Percentiles rank a stretch among this genome's conserved stretches.
phyloP scores from a whole-genome alignment of 2,888 invertebrate genomes.

The Selenia dentaria region DNA sequence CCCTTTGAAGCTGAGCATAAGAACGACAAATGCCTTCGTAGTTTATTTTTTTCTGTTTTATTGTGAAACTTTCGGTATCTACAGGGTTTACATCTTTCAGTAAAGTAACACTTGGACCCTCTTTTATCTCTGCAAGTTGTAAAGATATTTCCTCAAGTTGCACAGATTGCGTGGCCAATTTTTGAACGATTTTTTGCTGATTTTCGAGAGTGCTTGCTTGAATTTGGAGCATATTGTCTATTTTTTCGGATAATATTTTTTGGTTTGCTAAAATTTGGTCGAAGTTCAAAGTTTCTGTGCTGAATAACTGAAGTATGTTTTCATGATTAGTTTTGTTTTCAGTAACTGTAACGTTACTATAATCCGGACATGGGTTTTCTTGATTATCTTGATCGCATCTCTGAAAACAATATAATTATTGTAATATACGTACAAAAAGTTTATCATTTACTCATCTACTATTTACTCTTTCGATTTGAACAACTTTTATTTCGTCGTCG shows the following conservation, averaged over 20 bases:
- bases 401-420: too few relatives aligned
- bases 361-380: too few relatives aligned
- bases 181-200: neutral
- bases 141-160: neutral
- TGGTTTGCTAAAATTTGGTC: slow-evolving; percentile 18
- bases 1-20: slow-evolving; percentile 21
- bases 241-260: slow-evolving; percentile 10
- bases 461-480: too few relatives aligned
- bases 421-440: too few relatives aligned
- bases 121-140: neutral
- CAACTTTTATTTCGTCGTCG: too few relatives aligned
- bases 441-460: too few relatives aligned
- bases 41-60: neutral
- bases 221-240: neutral
- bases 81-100: too few relatives aligned
- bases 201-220: neutral
- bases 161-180: neutral
- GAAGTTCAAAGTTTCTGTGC: neutral
- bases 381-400: too few relatives aligned
- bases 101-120: neutral
- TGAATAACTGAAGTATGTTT: neutral
- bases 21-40: neutral
- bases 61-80: too few relatives aligned
- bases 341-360: too few relatives aligned
- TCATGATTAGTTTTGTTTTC: too few relatives aligned